Evolutionary conservation across 2,888 invertebrate species (phyloP).

Genomic region (Psylliodes chrysocephalus): DNA sequence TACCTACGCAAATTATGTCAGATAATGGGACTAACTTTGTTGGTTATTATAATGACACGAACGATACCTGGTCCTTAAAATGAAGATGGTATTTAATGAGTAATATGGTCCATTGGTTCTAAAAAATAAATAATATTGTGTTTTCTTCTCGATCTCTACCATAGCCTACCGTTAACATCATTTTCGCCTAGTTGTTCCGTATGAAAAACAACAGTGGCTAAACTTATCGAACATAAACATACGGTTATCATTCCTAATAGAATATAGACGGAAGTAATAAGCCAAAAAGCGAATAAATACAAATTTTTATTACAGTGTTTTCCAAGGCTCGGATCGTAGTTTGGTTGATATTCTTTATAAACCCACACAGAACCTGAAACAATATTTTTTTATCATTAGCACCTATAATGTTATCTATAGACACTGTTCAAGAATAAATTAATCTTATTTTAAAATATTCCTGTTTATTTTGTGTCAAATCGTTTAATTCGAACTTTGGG

Average conservation of each 20-base stretch:
- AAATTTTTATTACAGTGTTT: constrained; percentile 74
- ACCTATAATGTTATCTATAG: background rate
- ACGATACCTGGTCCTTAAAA: too few species aligned
- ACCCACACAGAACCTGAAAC: constrained; percentile 71
- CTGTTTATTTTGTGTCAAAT: too few species aligned
- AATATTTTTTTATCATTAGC: background rate
- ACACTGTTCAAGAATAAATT: background rate
- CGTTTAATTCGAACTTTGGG: too few species aligned
- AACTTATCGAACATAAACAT: constrained; percentile 68
- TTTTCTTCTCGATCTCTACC: constrained; percentile 33
- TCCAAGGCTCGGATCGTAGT: constrained; percentile 65
- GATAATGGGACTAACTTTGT: too few species aligned
- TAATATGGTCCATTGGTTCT: background rate
- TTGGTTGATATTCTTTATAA: constrained; percentile 73
- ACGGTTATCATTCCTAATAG: constrained; percentile 66
- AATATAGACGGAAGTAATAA: constrained; percentile 73
- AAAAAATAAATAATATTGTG: constrained; percentile 2
- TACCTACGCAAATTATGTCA: too few species aligned
- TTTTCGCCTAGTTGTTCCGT: constrained; percentile 51
- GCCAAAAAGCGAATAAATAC: constrained; percentile 77
- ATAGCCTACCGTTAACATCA: constrained; percentile 38
- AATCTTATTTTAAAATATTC: background rate
- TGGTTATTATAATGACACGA: too few species aligned
- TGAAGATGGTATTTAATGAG: too few species aligned
- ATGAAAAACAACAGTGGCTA: constrained; percentile 62